A percentile compares a stretch with the other conserved stretches of the same genome.
Evolutionary conservation across 1,140 invertebrate species (phyloP).

Genomic region (Heliconius nattereri): DNA sequence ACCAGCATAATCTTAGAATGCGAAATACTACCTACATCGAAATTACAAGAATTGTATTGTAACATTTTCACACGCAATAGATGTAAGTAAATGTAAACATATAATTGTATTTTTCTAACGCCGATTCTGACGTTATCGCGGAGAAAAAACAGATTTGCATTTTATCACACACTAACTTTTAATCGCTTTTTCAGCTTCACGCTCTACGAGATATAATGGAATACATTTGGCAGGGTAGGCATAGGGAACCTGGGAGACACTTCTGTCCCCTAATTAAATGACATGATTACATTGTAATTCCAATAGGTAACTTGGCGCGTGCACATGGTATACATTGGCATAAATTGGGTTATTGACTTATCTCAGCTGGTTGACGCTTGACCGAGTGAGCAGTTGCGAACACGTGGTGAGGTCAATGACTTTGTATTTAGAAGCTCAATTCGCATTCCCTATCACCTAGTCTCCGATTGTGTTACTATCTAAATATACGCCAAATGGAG

Average conservation of each 20-base stretch:
- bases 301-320: too few species aligned
- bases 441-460: too few species aligned
- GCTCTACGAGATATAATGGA: too few species aligned
- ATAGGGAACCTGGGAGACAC: too few species aligned
- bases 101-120: not conserved
- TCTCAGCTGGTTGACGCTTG: slow-evolving; percentile 12
- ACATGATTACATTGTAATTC: too few species aligned
- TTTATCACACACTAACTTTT: not conserved
- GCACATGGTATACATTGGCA: not conserved
- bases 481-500: too few species aligned
- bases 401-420: slow-evolving; percentile 11
- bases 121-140: not conserved
- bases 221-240: too few species aligned
- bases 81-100: not conserved
- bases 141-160: not conserved
- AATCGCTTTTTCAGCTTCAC: too few species aligned
- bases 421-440: not conserved
- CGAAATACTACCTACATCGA: not conserved
- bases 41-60: not conserved
- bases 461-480: too few species aligned
- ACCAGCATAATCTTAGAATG: not conserved
- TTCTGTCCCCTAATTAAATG: too few species aligned
- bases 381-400: slow-evolving; percentile 11
- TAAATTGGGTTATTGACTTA: slow-evolving; percentile 16
- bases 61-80: not conserved